phyloP scores from a whole-genome alignment of 2,797 vertebrate species.

The Anguilla marmorata region DNA sequence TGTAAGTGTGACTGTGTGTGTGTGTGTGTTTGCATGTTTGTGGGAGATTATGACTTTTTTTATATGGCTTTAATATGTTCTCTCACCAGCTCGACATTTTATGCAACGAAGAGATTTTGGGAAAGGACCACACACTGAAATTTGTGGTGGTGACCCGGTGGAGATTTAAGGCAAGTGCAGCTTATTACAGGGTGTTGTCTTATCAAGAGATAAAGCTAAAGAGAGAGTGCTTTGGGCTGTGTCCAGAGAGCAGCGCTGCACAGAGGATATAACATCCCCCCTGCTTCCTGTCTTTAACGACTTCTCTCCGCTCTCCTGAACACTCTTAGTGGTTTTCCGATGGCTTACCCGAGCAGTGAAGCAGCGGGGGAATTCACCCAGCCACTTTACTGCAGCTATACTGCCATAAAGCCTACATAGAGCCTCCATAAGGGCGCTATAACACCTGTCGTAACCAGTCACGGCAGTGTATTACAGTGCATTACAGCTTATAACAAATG shows the following conservation, averaged over 20 bases:
- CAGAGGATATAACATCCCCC: neutral
- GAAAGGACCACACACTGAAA: conserved; percentile 98
- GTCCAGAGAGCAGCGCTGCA: neutral
- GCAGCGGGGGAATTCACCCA: neutral
- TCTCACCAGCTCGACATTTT: conserved; percentile 94
- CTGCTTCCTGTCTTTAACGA: neutral
- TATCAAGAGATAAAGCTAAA: neutral
- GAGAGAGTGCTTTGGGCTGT: neutral
- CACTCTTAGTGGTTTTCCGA: neutral
- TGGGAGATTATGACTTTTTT: neutral
- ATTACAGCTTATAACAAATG: neutral
- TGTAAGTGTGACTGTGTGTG: neutral
- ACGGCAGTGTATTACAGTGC: neutral
- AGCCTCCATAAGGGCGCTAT: neutral
- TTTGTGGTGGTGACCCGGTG: conserved; percentile 99
- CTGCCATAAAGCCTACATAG: neutral
- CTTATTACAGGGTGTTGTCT: neutral
- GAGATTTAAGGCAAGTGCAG: conserved; percentile 94
- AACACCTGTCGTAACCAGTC: neutral
- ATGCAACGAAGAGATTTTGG: conserved; percentile 99
- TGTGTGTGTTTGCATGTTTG: neutral
- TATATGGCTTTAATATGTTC: neutral
- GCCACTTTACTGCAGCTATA: neutral
- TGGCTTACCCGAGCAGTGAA: neutral
- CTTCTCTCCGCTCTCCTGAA: neutral